phyloP scores from a whole-genome alignment of 2,113 vertebrate genomes.

The Nettapus auritus region DNA sequence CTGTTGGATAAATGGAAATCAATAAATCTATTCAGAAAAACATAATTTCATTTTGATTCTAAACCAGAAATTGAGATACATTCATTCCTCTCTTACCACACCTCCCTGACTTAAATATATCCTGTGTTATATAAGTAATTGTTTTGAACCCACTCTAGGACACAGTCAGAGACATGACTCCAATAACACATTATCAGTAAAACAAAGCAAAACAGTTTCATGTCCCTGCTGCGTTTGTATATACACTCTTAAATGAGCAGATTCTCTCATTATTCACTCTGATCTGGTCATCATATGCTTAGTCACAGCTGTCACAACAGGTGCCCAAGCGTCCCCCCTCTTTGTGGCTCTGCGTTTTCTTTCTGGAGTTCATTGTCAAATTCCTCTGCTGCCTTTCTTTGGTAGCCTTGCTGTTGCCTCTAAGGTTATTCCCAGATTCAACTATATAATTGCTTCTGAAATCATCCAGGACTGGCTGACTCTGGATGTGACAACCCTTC shows the following conservation, averaged over 20 bases:
- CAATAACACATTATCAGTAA: conserved; percentile 71
- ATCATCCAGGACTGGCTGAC: neutral
- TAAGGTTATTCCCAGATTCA: neutral
- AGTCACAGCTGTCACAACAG: conserved; percentile 61
- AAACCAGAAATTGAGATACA: conserved; percentile 44
- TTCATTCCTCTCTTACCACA: neutral
- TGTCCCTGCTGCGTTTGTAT: conserved; percentile 61
- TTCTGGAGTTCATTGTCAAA: neutral
- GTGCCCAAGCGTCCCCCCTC: neutral
- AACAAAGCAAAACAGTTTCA: conserved; percentile 70
- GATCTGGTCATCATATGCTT: conserved; percentile 56
- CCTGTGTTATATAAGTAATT: conserved; percentile 65
- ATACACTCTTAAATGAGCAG: conserved; percentile 64
- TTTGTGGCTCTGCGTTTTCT: neutral
- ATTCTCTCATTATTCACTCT: conserved; percentile 59
- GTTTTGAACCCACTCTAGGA: conserved; percentile 66
- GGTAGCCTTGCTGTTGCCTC: neutral
- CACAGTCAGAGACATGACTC: conserved; percentile 68
- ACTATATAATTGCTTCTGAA: neutral
- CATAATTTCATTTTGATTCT: conserved; percentile 53
- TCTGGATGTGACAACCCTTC: accelerated
- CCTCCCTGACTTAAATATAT: conserved; percentile 32
- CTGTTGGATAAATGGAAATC: neutral
- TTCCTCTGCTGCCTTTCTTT: conserved; percentile 25
- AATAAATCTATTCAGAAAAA: conserved; percentile 39